These are phyloP conservation scores for Alcedo quadribrachys DNA, from an alignment of 2,797 vertebrate genomes.

Conservation along the genomic window DNA sequence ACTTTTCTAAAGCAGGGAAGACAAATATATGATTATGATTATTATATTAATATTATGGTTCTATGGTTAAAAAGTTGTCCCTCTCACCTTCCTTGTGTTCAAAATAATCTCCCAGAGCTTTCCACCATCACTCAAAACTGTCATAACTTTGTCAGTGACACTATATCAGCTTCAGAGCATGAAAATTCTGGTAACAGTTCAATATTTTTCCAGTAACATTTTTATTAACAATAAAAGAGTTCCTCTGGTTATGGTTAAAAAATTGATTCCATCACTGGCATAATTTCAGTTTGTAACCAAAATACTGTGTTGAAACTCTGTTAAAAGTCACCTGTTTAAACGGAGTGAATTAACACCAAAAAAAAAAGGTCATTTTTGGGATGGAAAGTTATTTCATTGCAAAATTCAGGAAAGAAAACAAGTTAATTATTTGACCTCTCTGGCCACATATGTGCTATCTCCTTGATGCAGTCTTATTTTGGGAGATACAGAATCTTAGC, in stretches of 20 bases:
- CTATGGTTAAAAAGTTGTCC: not conserved
- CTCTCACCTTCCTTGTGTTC: not conserved
- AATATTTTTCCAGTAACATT: not conserved
- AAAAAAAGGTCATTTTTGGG: not conserved
- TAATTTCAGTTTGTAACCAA: not conserved
- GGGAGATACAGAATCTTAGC: not conserved
- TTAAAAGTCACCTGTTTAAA: not conserved
- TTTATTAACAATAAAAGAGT: not conserved
- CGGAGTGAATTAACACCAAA: not conserved
- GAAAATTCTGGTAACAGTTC: not conserved
- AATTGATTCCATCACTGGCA: rapidly evolving
- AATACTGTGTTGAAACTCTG: rapidly evolving
- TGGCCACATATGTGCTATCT: rapidly evolving
- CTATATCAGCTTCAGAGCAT: not conserved
- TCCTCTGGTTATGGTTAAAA: not conserved
- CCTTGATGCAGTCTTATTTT: not conserved
- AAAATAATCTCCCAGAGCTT: not conserved
- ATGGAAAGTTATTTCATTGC: not conserved
- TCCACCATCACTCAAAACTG: not conserved
- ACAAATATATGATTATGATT: not conserved
- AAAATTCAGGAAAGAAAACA: not conserved
- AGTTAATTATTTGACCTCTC: not conserved
- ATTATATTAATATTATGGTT: too few relatives aligned
- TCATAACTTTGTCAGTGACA: not conserved
- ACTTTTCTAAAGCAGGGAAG: not conserved